These are phyloP conservation scores for Aromia moschata DNA, from an alignment of 2,888 invertebrate species.

Conservation along the genomic window DNA sequence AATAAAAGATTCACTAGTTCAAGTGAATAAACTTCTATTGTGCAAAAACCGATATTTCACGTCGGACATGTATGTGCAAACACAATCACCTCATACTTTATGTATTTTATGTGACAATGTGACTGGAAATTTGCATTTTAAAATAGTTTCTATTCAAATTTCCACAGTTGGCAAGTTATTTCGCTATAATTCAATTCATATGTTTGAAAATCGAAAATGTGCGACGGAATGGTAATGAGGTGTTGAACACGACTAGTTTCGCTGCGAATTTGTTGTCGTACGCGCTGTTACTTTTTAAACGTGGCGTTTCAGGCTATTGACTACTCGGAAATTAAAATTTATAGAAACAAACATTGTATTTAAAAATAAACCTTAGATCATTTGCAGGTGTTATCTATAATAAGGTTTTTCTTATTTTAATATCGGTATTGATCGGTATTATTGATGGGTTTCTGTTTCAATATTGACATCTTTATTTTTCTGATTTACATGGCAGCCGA, in stretches of 20 bases:
- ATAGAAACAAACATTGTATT: background rate
- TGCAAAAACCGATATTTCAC: slow-evolving; percentile 15
- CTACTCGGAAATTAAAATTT: background rate
- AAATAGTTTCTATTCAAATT: slow-evolving; percentile 50
- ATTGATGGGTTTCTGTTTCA: too few species aligned
- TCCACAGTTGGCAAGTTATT: slow-evolving; percentile 47
- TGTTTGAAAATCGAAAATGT: slow-evolving; percentile 48
- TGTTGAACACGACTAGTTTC: slow-evolving; percentile 38
- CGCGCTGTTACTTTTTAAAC: background rate
- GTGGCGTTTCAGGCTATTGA: background rate
- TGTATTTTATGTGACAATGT: slow-evolving; percentile 46
- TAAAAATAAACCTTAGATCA: background rate
- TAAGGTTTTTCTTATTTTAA: too few species aligned
- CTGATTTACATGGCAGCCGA: too few species aligned
- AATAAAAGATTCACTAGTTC: background rate
- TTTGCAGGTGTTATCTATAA: background rate
- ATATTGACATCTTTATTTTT: too few species aligned
- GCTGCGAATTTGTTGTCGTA: slow-evolving; percentile 23
- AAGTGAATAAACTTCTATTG: slow-evolving; percentile 2
- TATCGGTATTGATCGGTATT: too few species aligned
- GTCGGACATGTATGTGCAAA: slow-evolving; percentile 24
- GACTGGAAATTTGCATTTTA: slow-evolving; percentile 48
- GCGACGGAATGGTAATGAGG: slow-evolving; percentile 45
- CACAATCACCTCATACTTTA: slow-evolving; percentile 44
- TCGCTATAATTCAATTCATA: slow-evolving; percentile 50